Percentiles rank a stretch among this genome's conserved stretches.
phyloP scores from a whole-genome alignment of 2,113 vertebrate species.

The Arizona elegans region DNA sequence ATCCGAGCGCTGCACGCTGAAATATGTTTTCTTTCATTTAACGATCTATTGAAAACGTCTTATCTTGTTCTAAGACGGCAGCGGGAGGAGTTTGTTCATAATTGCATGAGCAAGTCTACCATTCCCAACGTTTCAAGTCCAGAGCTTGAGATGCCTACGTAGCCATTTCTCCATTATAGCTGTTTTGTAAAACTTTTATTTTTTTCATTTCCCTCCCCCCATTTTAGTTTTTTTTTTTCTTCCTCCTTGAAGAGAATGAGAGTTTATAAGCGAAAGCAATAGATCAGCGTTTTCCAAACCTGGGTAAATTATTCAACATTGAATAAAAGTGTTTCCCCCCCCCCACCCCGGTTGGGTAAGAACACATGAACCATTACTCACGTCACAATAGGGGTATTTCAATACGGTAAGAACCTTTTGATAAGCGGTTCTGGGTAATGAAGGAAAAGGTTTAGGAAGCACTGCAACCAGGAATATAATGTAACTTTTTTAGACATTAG shows the following conservation, averaged over 20 bases:
- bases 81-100: not conserved
- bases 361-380: not conserved
- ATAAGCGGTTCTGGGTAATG: not conserved
- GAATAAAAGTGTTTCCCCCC: not conserved
- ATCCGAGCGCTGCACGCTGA: accelerated
- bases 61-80: not conserved
- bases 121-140: not conserved
- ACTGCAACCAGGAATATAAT: not conserved
- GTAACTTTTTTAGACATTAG: not conserved
- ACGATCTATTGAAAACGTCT: not conserved
- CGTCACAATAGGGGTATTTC: not conserved
- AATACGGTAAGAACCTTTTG: not conserved
- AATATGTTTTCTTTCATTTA: not conserved
- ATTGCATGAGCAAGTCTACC: not conserved
- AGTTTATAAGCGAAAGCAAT: not conserved
- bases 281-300: not conserved
- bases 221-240: not conserved
- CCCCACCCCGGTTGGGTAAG: not conserved
- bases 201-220: too few relatives aligned
- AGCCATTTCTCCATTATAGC: not conserved
- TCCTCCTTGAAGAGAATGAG: not conserved
- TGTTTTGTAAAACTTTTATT: not conserved
- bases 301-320: not conserved
- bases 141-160: not conserved
- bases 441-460: not conserved